These are phyloP conservation scores for Oscheius sp. DNA, from an alignment of 2,888 invertebrate genomes.

Conservation along the genomic window DNA sequence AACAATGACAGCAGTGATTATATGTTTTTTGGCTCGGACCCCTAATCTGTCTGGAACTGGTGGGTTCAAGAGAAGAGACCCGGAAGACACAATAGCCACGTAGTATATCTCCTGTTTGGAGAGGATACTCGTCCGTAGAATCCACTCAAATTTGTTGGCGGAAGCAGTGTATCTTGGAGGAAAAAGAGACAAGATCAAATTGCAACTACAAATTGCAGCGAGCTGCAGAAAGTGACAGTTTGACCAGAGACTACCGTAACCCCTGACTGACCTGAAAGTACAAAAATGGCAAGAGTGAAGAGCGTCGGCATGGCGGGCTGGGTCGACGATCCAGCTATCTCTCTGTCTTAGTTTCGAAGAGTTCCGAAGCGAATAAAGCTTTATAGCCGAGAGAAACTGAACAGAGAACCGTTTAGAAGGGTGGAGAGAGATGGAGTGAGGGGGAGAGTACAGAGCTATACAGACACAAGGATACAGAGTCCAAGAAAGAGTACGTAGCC, in stretches of 20 bases:
- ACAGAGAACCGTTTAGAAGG: slow-evolving; percentile 1
- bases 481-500: slow-evolving; percentile 16
- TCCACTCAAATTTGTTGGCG: slow-evolving; percentile 24
- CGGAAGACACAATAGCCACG: no score
- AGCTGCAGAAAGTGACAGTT: no score
- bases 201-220: neutral
- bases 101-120: neutral
- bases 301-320: slow-evolving; percentile 1
- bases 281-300: slow-evolving; percentile 10
- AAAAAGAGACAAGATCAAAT: slow-evolving; percentile 2
- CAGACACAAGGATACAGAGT: slow-evolving; percentile 24
- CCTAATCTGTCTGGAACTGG: no score
- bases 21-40: neutral
- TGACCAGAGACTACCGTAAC: neutral
- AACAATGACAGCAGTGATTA: neutral
- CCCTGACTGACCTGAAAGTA: slow-evolving; percentile 6
- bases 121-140: slow-evolving; percentile 4
- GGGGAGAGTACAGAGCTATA: neutral
- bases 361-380: neutral
- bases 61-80: no score
- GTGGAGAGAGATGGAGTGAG: neutral
- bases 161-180: slow-evolving; percentile 1
- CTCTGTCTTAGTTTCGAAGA: slow-evolving; percentile 3
- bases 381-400: slow-evolving; percentile 22
- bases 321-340: no score